Conservation (phyloP, 2,888 invertebrate genomes). For the Electrophaes corylata region DNA sequence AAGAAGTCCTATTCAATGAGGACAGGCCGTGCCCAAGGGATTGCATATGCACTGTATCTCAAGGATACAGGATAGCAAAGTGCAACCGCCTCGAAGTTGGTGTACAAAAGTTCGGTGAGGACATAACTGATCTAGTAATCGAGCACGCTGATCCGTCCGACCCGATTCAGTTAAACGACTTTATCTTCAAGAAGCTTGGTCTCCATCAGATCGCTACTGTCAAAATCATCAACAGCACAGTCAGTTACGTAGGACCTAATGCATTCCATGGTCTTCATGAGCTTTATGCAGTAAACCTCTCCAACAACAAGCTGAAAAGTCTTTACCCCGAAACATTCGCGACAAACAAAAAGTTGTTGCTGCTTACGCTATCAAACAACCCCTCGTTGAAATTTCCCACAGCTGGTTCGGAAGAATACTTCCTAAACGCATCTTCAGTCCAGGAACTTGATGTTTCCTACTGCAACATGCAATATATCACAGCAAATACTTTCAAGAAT, state of each 20-base stretch:
- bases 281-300: slow-evolving; percentile 88
- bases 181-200: slow-evolving; percentile 86
- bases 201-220: slow-evolving; percentile 87
- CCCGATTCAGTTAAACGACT: slow-evolving; percentile 85
- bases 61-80: slow-evolving; percentile 85
- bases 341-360: slow-evolving; percentile 86
- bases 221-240: slow-evolving; percentile 88
- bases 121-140: slow-evolving; percentile 87
- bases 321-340: slow-evolving; percentile 89
- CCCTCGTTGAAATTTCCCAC: slow-evolving; percentile 79
- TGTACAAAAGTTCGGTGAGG: slow-evolving; percentile 87
- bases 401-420: slow-evolving; percentile 71
- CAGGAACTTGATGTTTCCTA: slow-evolving; percentile 89
- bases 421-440: slow-evolving; percentile 85
- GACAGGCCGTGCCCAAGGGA: slow-evolving; percentile 85
- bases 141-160: slow-evolving; percentile 85
- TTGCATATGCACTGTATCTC: slow-evolving; percentile 85
- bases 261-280: slow-evolving; percentile 88
- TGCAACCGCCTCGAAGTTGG: slow-evolving; percentile 88
- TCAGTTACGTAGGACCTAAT: slow-evolving; percentile 86
- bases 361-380: slow-evolving; percentile 87
- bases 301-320: slow-evolving; percentile 86
- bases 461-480: slow-evolving; percentile 87
- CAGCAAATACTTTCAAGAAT: slow-evolving; percentile 86
- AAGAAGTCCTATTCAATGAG: slow-evolving; percentile 77